Evolutionary conservation across 2,888 invertebrate genomes (phyloP), one percentile per base, ranked within the genome.

Genomic region (Epistrophe eligans): DNA sequence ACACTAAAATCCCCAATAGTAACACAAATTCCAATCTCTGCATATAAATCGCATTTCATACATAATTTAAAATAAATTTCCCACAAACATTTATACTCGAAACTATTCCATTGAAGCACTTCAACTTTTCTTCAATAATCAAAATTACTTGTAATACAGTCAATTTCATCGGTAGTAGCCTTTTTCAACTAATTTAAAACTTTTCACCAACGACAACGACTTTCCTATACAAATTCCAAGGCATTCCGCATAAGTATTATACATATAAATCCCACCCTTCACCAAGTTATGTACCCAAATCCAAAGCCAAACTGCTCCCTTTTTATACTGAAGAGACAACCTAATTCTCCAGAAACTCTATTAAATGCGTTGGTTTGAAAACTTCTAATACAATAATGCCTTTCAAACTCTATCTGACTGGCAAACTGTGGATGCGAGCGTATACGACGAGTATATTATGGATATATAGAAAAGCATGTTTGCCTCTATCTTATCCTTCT

Each of bases 281-380:
- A 24, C 2, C 24, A 24, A 24, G 24, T 24, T 24, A 24, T 24
- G 3, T 3, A 4, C 4, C 0, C 15, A 32, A 7, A 35, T 9
- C 35, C 35, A 32, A 19, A 50, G 17, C 57, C 66, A 66, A 77
- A 66, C 19, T 38, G 19, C 13, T 11, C 58, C 43, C 15, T 35
- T 35, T 11, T 43, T 15, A 5, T 43, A 45, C 17, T 35, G 58
- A 45, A 13, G 35, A 32, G 43, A 15, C 62, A 24, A 62, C 38
- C 43, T 45, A 64, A 64, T 72, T 43, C 48, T 48, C n/a, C 38
- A 45, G 32, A 24, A 84, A 76, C 76, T 72, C 52, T 55, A 64
- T 80, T 71, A 72, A 84, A 84, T 58, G 66, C 66, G 66, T 76
- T 84, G 60, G 66, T 72, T 80, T 80, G 45, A 57, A 77, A 84